Evolutionary conservation across 1,140 invertebrate species (phyloP), one percentile per base, ranked within the genome.

Genomic region (Drosophila tsacasi): DNA sequence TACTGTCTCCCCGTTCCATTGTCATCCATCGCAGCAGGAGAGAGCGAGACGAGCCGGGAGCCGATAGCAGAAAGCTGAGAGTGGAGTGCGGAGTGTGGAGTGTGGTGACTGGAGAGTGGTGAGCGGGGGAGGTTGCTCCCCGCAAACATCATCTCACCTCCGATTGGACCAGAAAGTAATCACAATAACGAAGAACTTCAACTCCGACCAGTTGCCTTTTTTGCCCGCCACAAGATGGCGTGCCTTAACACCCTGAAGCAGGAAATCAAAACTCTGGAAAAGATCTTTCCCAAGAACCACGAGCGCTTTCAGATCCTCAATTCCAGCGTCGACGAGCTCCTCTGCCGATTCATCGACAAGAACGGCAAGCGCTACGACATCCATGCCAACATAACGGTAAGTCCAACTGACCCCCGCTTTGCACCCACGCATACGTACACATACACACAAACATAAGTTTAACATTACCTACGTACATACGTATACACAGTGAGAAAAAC

Each of bases 311-410:
- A 98, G 95, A 97, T 99, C 94, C 96, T 98, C 94, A 97, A 97
- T 92, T 98, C 98, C 86, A 98, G 98, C 95, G 98, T 99, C 86
- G 98, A 99, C 94, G 99, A 99, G 95, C 95, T 99, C 84, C 97
- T 97, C 91, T 99, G 98, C 95, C 96, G 97, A 94, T 99, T 99
- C 95, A 96, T 99, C 94, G 97, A 97, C 93, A 97, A 96, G 94
- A 97, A 96, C 95, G 98, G 97, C 89, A 98, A 98, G 94, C 97
- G 97, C 94, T 98, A 98, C 93, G 97, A 98, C 93, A 99, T 99
- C 92, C 98, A 98, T 94, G 98, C 98, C 66, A 99, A 99, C 94
- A 99, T 99, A 94, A 99, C 98, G 93, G 98, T 98, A 95, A 97
- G 96, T 95, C 2, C 7, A 50, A 35, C 47, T 52, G 44, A 49